phyloP scores from a whole-genome alignment of 2,888 invertebrate genomes.

The Syrista parreyssii region DNA sequence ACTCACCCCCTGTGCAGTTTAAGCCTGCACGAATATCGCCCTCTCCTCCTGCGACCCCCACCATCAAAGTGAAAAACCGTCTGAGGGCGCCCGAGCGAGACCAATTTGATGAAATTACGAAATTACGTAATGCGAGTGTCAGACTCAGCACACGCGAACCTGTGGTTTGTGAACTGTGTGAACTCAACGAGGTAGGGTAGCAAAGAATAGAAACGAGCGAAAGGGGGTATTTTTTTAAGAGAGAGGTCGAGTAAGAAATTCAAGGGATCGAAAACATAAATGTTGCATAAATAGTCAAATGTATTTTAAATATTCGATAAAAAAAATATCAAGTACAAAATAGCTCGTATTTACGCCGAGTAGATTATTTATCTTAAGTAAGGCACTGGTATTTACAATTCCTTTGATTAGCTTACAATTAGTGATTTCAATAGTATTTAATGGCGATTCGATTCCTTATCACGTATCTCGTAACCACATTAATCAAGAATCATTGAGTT shows the following conservation, averaged over 20 bases:
- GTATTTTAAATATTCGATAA: slow-evolving; percentile 59
- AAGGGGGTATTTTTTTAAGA: not conserved
- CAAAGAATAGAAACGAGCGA: not conserved
- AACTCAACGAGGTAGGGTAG: not conserved
- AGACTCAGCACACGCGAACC: not conserved
- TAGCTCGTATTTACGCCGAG: slow-evolving; percentile 40
- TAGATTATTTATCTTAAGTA: slow-evolving; percentile 30
- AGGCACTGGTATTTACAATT: slow-evolving; percentile 50
- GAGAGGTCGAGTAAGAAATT: not conserved
- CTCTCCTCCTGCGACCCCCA: no score
- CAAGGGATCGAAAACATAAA: not conserved
- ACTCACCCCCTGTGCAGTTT: slow-evolving; percentile 45
- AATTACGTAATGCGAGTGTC: slow-evolving; percentile 29
- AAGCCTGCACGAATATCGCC: slow-evolving; percentile 12
- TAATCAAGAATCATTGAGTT: not conserved
- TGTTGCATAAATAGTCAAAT: slow-evolving; percentile 51
- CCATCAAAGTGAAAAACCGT: slow-evolving; percentile 16
- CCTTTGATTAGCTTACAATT: slow-evolving; percentile 14
- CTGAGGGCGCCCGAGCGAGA: slow-evolving; percentile 32
- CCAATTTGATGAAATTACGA: slow-evolving; percentile 49
- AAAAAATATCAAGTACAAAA: slow-evolving; percentile 50
- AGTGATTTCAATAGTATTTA: not conserved
- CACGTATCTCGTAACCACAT: not conserved
- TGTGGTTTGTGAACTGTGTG: not conserved
- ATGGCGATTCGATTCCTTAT: not conserved